Base-by-base conservation (phyloP, 2,888 invertebrate species). In the Lissocephala sabroskyi region DNA sequence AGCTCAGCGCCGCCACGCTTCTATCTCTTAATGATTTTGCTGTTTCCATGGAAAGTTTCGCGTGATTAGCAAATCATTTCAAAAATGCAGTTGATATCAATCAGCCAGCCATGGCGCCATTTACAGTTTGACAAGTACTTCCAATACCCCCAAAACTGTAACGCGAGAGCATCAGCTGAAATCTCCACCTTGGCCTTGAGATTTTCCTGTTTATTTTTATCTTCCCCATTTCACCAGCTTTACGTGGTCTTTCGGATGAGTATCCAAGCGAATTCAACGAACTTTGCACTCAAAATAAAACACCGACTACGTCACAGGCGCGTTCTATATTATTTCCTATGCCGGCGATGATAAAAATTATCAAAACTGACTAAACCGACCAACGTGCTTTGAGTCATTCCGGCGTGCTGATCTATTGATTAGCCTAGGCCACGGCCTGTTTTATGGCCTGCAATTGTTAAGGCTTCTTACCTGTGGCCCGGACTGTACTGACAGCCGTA, bases 1-100 rank as follows among this genome's bases (percentile, higher is more conserved):
- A 76, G 63, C 39, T 23, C 35, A 14, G 28, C 37, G 19, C 9
- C 37, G 65, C 65, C 68, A 68, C 77, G 77, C 73, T 62, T 62
- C 59, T 57, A 57, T 51, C 48, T 47, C 7, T 45, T 46, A 47
- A 32, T 23, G 3, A 11, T 29, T 26, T 13, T 10, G 41, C 19
- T 42, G 42, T 48, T 65, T 57, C 53, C 49, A 49, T 61, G 54
- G 49, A 73, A 67, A 64, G 49, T 45, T 55, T 52, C 43, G 26
- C 54, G 62, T 61, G 59, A 73, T 68, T 58, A 76, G 52, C 29
- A 5, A 19, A n/a, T n/a, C 10, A n/a, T 35, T 35, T 35, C 14
- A 18, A 37, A 18, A 1, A 19, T n/a, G n/a, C 16, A 2, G 9
- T 35, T 26, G 32, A 2, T n/a, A n/a, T 71, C 67, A 75, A 49